A percentile compares a stretch with the other conserved stretches of the same genome.
These are phyloP conservation scores for Trimorus sp. DNA, from an alignment of 2,888 invertebrate genomes.

Conservation along the genomic window DNA sequence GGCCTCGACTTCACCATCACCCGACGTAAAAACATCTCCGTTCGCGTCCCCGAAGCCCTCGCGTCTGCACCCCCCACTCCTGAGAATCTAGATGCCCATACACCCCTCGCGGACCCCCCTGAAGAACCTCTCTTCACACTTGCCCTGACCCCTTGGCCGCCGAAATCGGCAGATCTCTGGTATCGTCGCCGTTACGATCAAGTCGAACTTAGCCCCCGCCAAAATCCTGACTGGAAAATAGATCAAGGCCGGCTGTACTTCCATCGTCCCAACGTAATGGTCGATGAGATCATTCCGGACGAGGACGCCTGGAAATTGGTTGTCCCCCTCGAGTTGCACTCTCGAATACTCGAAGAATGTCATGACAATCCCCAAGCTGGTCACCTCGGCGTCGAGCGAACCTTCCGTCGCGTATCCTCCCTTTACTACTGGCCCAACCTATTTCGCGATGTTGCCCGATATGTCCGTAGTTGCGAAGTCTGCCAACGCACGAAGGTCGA, in stretches of 20 bases:
- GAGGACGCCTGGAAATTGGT: background rate
- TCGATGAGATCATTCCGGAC: background rate
- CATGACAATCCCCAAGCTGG: constrained; percentile 1
- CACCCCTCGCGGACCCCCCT: no score
- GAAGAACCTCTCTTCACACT: no score
- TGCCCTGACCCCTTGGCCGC: no score
- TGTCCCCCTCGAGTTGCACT: background rate
- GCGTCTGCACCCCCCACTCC: no score
- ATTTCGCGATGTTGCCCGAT: constrained; percentile 15
- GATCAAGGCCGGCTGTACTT: background rate
- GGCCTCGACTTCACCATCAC: no score
- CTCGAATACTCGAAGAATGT: background rate
- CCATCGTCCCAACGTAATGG: background rate
- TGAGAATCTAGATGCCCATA: no score
- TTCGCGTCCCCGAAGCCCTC: no score
- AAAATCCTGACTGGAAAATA: background rate
- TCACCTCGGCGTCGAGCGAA: no score
- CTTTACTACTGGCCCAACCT: constrained; percentile 22
- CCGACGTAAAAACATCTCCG: no score
- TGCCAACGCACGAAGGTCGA: constrained; percentile 9
- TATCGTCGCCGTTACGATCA: background rate
- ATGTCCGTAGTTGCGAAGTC: background rate
- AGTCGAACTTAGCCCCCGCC: background rate
- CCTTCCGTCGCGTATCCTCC: background rate
- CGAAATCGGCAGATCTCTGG: background rate